A percentile compares a stretch with the other conserved stretches of the same genome.
Conservation (phyloP, 2,888 invertebrate genomes). For the Auanema freiburgensis region DNA sequence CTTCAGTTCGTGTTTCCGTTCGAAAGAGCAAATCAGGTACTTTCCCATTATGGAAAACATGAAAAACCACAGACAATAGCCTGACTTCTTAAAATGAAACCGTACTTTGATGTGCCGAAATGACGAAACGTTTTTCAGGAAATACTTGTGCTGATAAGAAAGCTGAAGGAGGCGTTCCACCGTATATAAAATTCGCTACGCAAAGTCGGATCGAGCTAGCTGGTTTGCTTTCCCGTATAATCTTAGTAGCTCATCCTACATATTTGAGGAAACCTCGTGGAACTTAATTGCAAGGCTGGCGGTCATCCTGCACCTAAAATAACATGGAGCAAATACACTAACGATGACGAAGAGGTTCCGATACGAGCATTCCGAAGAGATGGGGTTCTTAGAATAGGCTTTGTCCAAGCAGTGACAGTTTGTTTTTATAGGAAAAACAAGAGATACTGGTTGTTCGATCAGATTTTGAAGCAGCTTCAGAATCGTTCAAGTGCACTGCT, state of each 20-base stretch:
- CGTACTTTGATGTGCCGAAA: not conserved
- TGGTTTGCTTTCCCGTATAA: constrained; percentile 3
- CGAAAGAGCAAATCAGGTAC: constrained; percentile 3
- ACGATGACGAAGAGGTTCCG: constrained; percentile 24
- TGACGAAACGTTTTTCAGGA: constrained; percentile 6
- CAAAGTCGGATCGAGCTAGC: constrained; percentile 32
- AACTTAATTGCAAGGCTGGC: constrained; percentile 30
- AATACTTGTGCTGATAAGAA: constrained; percentile 11
- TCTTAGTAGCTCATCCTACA: not conserved
- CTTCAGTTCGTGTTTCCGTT: constrained; percentile 16
- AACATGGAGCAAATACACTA: constrained; percentile 28
- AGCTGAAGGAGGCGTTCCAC: constrained; percentile 4
- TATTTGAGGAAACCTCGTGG: constrained; percentile 19
- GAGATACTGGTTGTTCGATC: not conserved
- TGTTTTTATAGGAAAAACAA: not conserved
- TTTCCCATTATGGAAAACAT: too few relatives aligned
- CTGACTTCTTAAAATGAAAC: not conserved
- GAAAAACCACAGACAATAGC: not conserved
- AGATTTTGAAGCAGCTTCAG: constrained; percentile 20
- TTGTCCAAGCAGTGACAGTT: not conserved
- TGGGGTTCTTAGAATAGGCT: not conserved
- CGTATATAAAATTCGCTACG: constrained; percentile 19
- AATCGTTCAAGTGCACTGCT: constrained; percentile 37
- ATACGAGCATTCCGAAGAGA: not conserved
- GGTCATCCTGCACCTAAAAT: constrained; percentile 29